phyloP scores from a whole-genome alignment of 1,140 invertebrate genomes.

The Hypsibius dujardini region DNA sequence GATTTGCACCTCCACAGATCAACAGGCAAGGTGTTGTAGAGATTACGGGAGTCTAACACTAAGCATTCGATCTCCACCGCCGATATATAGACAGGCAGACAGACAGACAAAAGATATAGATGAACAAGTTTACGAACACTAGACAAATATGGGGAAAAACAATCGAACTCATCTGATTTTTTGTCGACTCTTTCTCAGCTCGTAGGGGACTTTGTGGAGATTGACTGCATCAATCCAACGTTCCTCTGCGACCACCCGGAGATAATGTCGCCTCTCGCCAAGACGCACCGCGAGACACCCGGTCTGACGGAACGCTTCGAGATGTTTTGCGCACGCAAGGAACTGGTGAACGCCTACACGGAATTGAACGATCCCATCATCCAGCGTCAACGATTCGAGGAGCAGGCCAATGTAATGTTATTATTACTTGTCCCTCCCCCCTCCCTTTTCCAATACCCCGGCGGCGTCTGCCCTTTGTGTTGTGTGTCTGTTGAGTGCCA shows the following conservation, averaged over 20 bases:
- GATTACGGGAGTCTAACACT: no score
- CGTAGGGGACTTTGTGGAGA: conserved; percentile 89
- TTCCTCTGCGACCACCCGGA: conserved; percentile 95
- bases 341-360: conserved; percentile 96
- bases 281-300: conserved; percentile 62
- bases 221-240: conserved; percentile 84
- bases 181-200: conserved; percentile 35
- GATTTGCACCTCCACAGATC: no score
- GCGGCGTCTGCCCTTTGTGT: no score
- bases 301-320: conserved; percentile 94
- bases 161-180: conserved; percentile 14
- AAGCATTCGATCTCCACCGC: no score
- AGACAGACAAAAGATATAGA: no score
- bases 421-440: neutral
- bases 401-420: conserved; percentile 58
- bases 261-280: conserved; percentile 95
- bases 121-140: no score
- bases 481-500: no score
- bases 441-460: no score
- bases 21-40: no score
- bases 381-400: conserved; percentile 77
- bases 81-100: no score
- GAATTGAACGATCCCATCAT: conserved; percentile 94
- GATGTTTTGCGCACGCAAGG: conserved; percentile 88
- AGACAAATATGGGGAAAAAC: neutral